Evolutionary conservation across 2,888 invertebrate genomes (phyloP).

Genomic region (Heliconius ismenius): DNA sequence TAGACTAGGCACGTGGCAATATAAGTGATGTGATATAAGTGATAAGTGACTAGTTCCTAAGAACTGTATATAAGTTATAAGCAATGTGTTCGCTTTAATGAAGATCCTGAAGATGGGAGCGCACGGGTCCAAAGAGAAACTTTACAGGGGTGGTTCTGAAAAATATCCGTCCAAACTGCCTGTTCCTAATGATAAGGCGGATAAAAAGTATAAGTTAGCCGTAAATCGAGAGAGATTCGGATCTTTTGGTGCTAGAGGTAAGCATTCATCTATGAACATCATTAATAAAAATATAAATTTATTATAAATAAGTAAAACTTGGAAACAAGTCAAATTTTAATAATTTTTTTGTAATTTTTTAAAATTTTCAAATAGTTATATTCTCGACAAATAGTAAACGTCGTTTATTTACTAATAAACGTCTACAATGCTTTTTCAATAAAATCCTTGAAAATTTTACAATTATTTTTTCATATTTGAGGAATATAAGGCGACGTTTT

Average conservation of each 20-base stretch:
- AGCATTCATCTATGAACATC: conserved; percentile 47
- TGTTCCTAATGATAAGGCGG: conserved; percentile 69
- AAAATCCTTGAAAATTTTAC: background rate
- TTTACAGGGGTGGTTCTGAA: conserved; percentile 85
- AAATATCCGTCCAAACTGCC: conserved; percentile 81
- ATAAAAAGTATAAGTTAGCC: conserved; percentile 81
- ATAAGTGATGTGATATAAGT: conserved; percentile 36
- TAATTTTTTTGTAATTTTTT: background rate
- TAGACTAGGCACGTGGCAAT: conserved; percentile 17
- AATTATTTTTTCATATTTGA: background rate
- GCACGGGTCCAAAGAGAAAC: conserved; percentile 89
- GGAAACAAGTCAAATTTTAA: background rate
- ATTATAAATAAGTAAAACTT: too few relatives aligned
- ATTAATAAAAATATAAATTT: background rate
- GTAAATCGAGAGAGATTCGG: conserved; percentile 86
- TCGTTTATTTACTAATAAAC: background rate
- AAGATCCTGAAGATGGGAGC: conserved; percentile 85
- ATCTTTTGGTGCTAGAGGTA: conserved; percentile 86
- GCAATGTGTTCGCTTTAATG: conserved; percentile 66
- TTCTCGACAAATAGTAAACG: background rate
- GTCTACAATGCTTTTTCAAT: background rate
- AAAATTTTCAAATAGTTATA: too few relatives aligned
- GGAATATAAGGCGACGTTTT: background rate
- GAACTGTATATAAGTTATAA: conserved; percentile 36
- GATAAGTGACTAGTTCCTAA: conserved; percentile 36